Evolutionary conservation across 2,888 invertebrate species (phyloP), one percentile per base, ranked within the genome.

Genomic region (Nephrocerus scutellatus): DNA sequence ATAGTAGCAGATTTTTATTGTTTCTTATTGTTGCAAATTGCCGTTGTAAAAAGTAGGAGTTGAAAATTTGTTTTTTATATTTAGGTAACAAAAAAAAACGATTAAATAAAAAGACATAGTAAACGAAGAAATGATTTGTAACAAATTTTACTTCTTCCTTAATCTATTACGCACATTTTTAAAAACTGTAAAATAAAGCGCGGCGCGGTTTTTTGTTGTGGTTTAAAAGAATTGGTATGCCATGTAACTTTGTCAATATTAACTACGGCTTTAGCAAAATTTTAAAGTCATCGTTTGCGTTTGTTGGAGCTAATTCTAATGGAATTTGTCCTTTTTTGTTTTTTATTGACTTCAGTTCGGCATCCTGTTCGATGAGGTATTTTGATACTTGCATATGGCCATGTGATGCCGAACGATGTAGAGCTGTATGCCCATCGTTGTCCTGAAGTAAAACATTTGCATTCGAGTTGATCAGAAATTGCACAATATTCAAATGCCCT

Each of bases 341-440:
- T 59, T 65, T 48, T 53, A 59, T 24, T 66, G 72, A 47, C 50
- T 64, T 66, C 10, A 68, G 51, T 39, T 49, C 43, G 3, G 57
- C 54, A 41, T 57, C 48, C 31, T 53, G 45, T 30, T 59, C 48
- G 44, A 65, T 40, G 48, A 68, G 50, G 51, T 53, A 56, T 47
- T 59, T 61, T 41, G 63, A 57, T 39, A 65, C 59, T 31, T 55
- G 53, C 31, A 60, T 48, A 48, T 76, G 72, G 24, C 73, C 73
- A 38, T 72, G 74, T 53, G 74, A 70, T 12, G 73, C 71, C 14
- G 85, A 85, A 63, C 88, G 80, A 64, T 91, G 89, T 15, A 91
- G 71, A 16, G 80, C 78, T 21, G 82, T 87, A 63, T 82, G 81
- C 1, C 87, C 87, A 70, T 91, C 90, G 33, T 74, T 72, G 64